Conservation (phyloP, 2,888 invertebrate species). For the Brassicogethes aeneus region DNA sequence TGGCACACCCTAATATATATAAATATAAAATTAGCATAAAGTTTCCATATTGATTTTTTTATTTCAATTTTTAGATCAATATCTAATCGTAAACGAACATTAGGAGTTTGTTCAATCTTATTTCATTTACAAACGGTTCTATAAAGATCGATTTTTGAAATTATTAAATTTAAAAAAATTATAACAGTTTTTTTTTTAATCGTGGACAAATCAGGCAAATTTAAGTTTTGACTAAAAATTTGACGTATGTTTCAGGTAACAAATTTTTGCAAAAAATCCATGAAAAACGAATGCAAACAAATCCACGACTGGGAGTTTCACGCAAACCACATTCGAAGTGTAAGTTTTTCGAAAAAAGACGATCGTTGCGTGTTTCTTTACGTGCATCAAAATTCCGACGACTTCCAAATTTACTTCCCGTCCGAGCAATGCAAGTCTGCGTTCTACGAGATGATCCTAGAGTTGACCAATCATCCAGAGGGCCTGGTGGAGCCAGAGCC, state of each 20-base stretch:
- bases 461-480: conserved; percentile 83
- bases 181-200: no score
- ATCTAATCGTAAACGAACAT: no score
- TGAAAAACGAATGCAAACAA: conserved; percentile 70
- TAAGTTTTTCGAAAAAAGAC: conserved; percentile 92
- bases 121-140: no score
- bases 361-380: conserved; percentile 93
- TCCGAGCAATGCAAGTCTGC: conserved; percentile 76
- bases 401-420: conserved; percentile 97
- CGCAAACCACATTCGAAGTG: conserved; percentile 79
- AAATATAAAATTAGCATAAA: no score
- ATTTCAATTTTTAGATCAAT: no score
- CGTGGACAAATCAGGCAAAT: no score
- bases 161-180: no score
- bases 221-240: no score
- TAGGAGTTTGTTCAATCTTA: no score
- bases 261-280: conserved; percentile 73
- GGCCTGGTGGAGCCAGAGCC: conserved; percentile 39
- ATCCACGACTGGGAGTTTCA: conserved; percentile 93
- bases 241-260: conserved; percentile 29
- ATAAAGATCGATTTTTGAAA: no score
- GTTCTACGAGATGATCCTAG: conserved; percentile 75
- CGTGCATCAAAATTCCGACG: conserved; percentile 95
- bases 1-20: no score
- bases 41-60: no score